Conservation (phyloP, 2,797 vertebrate species). For the Kryptopterus vitreolus region DNA sequence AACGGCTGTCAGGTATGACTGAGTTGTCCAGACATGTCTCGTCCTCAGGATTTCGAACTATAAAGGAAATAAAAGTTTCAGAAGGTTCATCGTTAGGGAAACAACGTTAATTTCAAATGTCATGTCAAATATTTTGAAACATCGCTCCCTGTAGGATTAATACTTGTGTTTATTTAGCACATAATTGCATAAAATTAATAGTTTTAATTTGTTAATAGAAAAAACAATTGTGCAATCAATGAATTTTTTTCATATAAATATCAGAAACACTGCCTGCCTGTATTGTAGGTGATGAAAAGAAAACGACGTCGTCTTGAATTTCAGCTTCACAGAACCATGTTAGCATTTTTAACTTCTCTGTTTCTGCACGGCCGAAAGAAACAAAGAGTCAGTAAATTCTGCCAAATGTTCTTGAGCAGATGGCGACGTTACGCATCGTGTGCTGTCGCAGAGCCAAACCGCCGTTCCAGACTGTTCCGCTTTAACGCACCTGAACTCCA, state of each 20-base stretch:
- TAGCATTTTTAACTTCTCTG: neutral
- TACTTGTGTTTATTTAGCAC: neutral
- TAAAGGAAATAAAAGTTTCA: neutral
- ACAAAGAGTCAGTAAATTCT: neutral
- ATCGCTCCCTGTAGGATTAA: neutral
- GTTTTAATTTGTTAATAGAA: neutral
- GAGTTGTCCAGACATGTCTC: neutral
- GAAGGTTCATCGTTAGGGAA: neutral
- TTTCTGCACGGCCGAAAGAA: neutral
- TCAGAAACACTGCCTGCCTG: neutral
- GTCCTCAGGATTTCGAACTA: neutral
- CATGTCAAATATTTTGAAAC: neutral
- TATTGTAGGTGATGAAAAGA: neutral
- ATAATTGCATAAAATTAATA: neutral
- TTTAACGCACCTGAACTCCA: neutral
- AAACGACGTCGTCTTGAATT: neutral
- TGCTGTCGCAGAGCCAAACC: neutral
- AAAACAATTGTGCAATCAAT: neutral
- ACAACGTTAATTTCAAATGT: too few relatives aligned
- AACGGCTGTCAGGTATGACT: slow-evolving; percentile 16
- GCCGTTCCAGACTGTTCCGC: neutral
- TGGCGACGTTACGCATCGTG: neutral
- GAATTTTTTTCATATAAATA: neutral
- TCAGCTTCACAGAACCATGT: neutral
- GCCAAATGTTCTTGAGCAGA: slow-evolving; percentile 7